Evolutionary conservation across 2,888 invertebrate genomes (phyloP).

Genomic region (Plagodis dolabraria): DNA sequence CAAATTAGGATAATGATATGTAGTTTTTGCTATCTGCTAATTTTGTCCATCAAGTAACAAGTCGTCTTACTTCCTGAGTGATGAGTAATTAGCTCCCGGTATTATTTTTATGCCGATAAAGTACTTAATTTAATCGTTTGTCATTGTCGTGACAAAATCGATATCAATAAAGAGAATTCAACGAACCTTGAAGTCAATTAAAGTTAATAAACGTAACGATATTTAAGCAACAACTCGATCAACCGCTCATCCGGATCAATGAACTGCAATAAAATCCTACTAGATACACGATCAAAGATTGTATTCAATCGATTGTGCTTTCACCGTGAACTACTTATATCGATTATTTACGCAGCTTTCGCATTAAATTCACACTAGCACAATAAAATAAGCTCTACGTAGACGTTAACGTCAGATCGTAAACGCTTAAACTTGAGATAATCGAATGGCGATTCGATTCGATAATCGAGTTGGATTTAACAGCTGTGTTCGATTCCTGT

Average conservation of each 20-base stretch:
- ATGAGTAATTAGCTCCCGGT: background rate
- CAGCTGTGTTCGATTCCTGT: constrained; percentile 44
- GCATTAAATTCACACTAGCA: constrained; percentile 23
- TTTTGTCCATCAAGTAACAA: background rate
- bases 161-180: constrained; percentile 22
- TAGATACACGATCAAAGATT: constrained; percentile 23
- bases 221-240: constrained; percentile 40
- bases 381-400: constrained; percentile 9
- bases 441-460: constrained; percentile 27
- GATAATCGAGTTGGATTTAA: constrained; percentile 30
- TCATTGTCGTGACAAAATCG: constrained; percentile 21
- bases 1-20: constrained; percentile 13
- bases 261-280: constrained; percentile 28
- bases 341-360: constrained; percentile 23
- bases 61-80: background rate
- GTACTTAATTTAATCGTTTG: constrained; percentile 9
- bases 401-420: constrained; percentile 13
- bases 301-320: constrained; percentile 31
- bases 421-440: constrained; percentile 16
- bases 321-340: constrained; percentile 23
- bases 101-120: background rate
- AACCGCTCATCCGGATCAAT: constrained; percentile 43
- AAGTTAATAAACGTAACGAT: constrained; percentile 37
- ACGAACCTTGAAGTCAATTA: constrained; percentile 36
- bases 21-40: constrained; percentile 1